Base-by-base conservation (phyloP, 2,888 invertebrate genomes). In the Marronus borbonicus region DNA sequence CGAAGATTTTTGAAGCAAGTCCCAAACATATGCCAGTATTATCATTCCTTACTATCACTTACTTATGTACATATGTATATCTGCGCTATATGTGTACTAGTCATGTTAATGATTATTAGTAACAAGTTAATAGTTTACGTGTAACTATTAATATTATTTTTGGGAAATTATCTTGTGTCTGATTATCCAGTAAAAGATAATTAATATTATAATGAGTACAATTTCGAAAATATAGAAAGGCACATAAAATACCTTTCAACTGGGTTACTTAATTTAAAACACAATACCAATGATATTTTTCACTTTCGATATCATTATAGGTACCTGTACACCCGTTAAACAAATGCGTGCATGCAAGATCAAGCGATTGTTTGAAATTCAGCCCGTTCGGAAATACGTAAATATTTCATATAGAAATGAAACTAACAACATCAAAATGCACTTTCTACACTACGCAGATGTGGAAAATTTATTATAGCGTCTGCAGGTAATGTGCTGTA, bases 391-490 rank as follows among this genome's bases (percentile, higher is more conserved):
- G 39, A 65, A 65, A 65, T 36, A 36, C 17, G 65, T 14, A 24
- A 1, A 68, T 68, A 68, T 50, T 50, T 24, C 24, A 39, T 50
- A 28, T 68, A 68, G 68, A 68, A 68, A 68, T 50, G 52, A 50
- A 68, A 50, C 68, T 68, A 68, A 68, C 50, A 68, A 50, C 31
- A 50, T 52, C 68, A 24, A 50, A 50, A 28, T 14, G 28, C 14
- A 68, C 68, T 68, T 68, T 68, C 68, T 68, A 68, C 50, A 62
- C 20, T 68, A 24, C 28, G 10, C 68, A 50, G 68, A 68, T 68
- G 68, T 50, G 8, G 68, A 68, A 24, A 50, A 68, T 68, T 68
- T 68, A 68, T 50, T 68, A 50, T 50, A 68, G 12, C 24, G 68
- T 68, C 49, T 14, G 39, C 20, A 66, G 65, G 44, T 44, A 66